Percentiles rank a stretch among this genome's conserved stretches.
Evolutionary conservation across 2,797 vertebrate genomes (phyloP).

Genomic region (Cryptoprocta ferox): DNA sequence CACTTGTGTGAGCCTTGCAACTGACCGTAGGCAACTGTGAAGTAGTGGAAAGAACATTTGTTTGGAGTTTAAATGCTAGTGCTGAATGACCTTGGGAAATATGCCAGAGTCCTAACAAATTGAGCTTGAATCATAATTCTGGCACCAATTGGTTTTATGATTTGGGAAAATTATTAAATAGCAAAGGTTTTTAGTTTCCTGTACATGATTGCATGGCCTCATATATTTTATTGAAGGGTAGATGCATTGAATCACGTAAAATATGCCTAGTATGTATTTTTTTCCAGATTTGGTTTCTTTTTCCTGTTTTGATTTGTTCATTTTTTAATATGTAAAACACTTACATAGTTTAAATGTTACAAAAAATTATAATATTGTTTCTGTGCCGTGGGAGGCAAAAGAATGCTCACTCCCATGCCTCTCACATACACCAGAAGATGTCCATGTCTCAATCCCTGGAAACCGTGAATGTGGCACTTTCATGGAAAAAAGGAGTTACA

Average conservation of each 20-base stretch:
- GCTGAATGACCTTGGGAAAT: background rate
- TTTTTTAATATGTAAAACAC: background rate
- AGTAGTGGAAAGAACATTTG: background rate
- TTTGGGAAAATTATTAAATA: background rate
- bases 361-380: background rate
- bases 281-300: background rate
- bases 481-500: background rate
- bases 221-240: background rate
- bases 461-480: background rate
- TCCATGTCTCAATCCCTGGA: background rate
- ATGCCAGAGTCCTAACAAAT: background rate
- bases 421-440: background rate
- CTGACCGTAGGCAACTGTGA: background rate
- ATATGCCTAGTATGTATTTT: background rate
- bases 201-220: background rate
- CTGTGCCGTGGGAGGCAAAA: background rate
- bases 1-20: background rate
- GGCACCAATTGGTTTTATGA: background rate
- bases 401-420: background rate
- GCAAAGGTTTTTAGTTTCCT: background rate
- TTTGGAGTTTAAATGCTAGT: background rate
- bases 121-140: background rate
- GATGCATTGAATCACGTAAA: background rate
- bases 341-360: background rate
- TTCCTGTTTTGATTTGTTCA: background rate